Conservation (phyloP, 2,113 vertebrate genomes). For the Microtus richardsoni region DNA sequence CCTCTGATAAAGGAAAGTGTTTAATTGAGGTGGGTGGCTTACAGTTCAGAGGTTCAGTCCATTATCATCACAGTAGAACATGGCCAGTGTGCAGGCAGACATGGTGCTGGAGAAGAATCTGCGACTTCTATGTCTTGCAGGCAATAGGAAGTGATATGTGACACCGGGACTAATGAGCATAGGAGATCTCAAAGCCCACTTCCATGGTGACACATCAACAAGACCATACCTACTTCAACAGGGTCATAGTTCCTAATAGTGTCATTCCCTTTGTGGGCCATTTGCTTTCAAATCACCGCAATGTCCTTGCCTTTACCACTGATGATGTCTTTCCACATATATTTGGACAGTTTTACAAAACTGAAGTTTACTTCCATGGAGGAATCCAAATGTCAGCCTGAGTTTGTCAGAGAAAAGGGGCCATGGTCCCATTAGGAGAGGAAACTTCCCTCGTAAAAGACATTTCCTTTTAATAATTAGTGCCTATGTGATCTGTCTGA, state of each 20-base stretch:
- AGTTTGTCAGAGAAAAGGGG: slow-evolving; percentile 24
- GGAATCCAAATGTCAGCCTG: slow-evolving; percentile 3
- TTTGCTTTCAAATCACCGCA: background rate
- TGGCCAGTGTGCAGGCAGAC: background rate
- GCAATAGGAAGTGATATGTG: background rate
- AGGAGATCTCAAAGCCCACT: background rate
- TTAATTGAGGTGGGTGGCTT: background rate
- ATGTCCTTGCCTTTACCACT: background rate
- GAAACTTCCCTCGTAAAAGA: background rate
- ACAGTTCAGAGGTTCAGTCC: background rate
- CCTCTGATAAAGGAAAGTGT: background rate
- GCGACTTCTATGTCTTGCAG: background rate
- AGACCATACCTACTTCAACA: background rate
- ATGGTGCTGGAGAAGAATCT: background rate
- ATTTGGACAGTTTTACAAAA: slow-evolving; percentile 28
- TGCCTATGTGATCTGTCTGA: background rate
- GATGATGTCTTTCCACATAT: slow-evolving; percentile 7
- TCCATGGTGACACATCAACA: background rate
- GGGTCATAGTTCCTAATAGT: background rate
- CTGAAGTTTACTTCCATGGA: background rate
- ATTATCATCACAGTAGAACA: background rate
- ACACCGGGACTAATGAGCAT: background rate
- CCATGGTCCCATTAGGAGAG: background rate
- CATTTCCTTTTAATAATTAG: slow-evolving; percentile 29
- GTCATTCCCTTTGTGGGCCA: background rate